Evolutionary conservation across 37 sponge, comb jelly and placozoan genomes (phyloP).

Genomic region (Axinella damicornis): DNA sequence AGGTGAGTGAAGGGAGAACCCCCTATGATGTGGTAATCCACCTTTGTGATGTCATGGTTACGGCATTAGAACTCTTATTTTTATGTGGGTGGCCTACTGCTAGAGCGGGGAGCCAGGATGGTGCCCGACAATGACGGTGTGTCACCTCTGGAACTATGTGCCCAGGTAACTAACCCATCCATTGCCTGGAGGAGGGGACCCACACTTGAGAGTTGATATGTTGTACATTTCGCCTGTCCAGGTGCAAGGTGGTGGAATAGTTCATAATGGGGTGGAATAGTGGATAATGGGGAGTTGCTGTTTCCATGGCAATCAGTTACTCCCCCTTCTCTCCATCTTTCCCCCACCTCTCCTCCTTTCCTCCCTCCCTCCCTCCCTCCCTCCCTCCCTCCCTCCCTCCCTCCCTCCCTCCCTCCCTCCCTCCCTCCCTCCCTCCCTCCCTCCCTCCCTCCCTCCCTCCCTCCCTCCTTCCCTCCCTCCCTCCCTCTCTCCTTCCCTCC

Average conservation of each 20-base stretch:
- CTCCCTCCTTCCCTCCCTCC: constrained; percentile 8
- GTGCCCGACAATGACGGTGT: constrained; percentile 56
- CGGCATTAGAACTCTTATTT: no score
- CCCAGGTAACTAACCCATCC: constrained; percentile 64
- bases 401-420: neutral
- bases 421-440: neutral
- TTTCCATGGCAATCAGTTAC: neutral
- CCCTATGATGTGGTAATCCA: no score
- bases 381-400: constrained; percentile 1
- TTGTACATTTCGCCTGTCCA: no score
- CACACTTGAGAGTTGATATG: no score
- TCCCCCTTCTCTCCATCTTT: neutral
- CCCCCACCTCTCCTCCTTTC: neutral
- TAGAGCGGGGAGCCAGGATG: constrained; percentile 52
- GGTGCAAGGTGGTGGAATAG: no score
- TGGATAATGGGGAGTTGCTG: no score
- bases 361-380: neutral
- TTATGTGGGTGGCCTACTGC: constrained; percentile 68
- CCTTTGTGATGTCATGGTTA: no score
- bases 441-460: neutral
- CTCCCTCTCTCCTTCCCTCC: constrained; percentile 20
- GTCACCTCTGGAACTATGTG: constrained; percentile 76
- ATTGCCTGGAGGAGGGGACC: no score
- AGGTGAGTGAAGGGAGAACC: constrained; percentile 45
- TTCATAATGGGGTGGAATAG: no score